phyloP scores from a whole-genome alignment of 2,888 invertebrate species.

The Eupithecia insigniata region DNA sequence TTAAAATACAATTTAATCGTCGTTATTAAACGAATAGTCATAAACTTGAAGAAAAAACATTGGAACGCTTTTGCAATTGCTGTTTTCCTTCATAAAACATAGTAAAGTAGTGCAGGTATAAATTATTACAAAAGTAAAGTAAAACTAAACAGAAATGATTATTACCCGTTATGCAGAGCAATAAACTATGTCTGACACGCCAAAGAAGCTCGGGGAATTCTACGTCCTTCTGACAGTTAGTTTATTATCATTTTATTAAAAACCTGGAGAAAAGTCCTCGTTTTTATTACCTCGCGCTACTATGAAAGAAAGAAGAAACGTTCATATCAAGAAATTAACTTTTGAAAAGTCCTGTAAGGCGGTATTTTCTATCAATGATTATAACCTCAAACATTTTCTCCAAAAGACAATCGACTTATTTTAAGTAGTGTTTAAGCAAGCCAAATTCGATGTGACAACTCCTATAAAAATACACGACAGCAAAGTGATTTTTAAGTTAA shows the following conservation, averaged over 20 bases:
- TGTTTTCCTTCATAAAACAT: background rate
- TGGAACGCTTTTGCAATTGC: too few relatives aligned
- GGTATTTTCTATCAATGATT: background rate
- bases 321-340: background rate
- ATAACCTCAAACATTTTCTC: background rate
- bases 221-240: constrained; percentile 39
- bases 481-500: too few relatives aligned
- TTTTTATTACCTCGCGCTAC: constrained; percentile 13
- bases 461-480: too few relatives aligned
- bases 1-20: too few relatives aligned
- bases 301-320: background rate
- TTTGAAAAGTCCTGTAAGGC: background rate
- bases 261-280: constrained; percentile 18
- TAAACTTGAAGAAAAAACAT: too few relatives aligned
- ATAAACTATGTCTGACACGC: constrained; percentile 31
- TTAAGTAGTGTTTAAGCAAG: too few relatives aligned
- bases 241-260: constrained; percentile 41
- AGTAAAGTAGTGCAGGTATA: background rate
- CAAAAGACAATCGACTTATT: background rate
- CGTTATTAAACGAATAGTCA: too few relatives aligned
- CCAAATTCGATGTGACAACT: too few relatives aligned
- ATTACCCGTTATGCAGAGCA: constrained; percentile 23
- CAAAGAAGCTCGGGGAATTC: constrained; percentile 30
- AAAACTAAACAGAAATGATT: constrained; percentile 15
- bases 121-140: background rate